Conservation (phyloP, 2,888 invertebrate species). For the Dusona sp. region DNA sequence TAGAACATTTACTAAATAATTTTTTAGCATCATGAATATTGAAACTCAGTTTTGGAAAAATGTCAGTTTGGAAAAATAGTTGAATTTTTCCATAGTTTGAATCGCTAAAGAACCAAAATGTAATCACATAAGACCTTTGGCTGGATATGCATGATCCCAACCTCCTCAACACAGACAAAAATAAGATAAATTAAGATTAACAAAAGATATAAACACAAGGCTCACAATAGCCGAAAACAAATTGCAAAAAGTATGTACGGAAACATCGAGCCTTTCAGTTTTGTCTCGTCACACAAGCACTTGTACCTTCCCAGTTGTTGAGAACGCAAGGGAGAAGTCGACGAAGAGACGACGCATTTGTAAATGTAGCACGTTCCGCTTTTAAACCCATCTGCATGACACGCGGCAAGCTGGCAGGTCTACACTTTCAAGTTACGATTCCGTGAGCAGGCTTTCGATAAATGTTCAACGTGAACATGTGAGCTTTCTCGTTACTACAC, state of each 20-base stretch:
- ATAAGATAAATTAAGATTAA: not conserved
- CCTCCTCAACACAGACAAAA: not conserved
- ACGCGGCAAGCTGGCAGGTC: slow-evolving; percentile 78
- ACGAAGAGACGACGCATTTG: slow-evolving; percentile 77
- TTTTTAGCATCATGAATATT: not conserved
- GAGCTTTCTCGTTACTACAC: slow-evolving; percentile 83
- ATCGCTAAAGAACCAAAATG: too few relatives aligned
- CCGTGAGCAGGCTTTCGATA: slow-evolving; percentile 83
- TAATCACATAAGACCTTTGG: not conserved
- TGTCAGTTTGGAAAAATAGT: too few relatives aligned
- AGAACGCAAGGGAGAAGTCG: slow-evolving; percentile 12
- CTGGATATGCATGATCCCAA: not conserved
- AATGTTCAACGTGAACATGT: slow-evolving; percentile 84
- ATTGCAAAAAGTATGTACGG: slow-evolving; percentile 37
- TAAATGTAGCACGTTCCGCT: slow-evolving; percentile 84
- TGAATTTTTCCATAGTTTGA: too few relatives aligned
- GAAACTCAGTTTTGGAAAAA: not conserved
- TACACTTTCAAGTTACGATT: slow-evolving; percentile 84
- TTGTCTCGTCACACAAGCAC: slow-evolving; percentile 45
- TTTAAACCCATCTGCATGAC: slow-evolving; percentile 84
- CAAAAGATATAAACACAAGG: slow-evolving; percentile 20
- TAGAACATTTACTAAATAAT: not conserved
- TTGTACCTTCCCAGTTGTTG: slow-evolving; percentile 29
- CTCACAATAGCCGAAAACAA: slow-evolving; percentile 6
- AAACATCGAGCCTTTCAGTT: not conserved